Evolutionary conservation across 2,797 vertebrate genomes (phyloP).

Genomic region (Bovichtus variegatus): DNA sequence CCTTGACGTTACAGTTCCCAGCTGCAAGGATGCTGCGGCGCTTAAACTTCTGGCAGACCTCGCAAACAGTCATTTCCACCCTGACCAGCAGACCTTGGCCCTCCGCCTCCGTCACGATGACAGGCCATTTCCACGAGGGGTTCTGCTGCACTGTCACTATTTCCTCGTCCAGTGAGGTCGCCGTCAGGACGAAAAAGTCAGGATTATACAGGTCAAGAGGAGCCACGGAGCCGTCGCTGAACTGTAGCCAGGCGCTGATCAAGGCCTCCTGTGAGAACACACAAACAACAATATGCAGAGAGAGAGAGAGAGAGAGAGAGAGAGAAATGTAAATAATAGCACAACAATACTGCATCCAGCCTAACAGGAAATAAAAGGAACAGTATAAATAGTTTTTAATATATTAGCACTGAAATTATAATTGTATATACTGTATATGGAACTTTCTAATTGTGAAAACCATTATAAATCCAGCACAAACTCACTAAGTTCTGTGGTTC

Average conservation of each 20-base stretch:
- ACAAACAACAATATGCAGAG: slow-evolving; percentile 6
- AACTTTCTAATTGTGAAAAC: neutral
- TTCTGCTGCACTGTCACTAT: slow-evolving; percentile 87
- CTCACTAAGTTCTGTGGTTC: slow-evolving; percentile 18
- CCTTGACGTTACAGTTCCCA: slow-evolving; percentile 87
- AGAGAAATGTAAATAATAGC: slow-evolving; percentile 17
- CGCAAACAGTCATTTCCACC: slow-evolving; percentile 93
- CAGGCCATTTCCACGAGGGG: slow-evolving; percentile 84
- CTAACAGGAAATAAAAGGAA: slow-evolving; percentile 12
- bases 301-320: slow-evolving; percentile 11
- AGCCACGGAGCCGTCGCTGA: slow-evolving; percentile 93
- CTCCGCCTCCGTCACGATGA: slow-evolving; percentile 90
- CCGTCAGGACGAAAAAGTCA: slow-evolving; percentile 90
- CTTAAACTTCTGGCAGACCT: slow-evolving; percentile 94
- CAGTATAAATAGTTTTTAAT: slow-evolving; percentile 6
- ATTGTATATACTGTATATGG: too few species aligned
- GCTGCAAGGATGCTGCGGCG: slow-evolving; percentile 92
- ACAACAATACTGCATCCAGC: neutral
- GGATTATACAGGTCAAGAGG: slow-evolving; percentile 93
- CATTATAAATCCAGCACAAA: neutral
- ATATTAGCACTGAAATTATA: neutral
- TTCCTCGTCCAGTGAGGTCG: slow-evolving; percentile 90
- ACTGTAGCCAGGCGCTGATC: slow-evolving; percentile 95
- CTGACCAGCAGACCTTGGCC: slow-evolving; percentile 92
- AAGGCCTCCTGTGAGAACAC: slow-evolving; percentile 89